Evolutionary conservation across 2,113 vertebrate genomes (phyloP).

Genomic region (Bettongia penicillata): DNA sequence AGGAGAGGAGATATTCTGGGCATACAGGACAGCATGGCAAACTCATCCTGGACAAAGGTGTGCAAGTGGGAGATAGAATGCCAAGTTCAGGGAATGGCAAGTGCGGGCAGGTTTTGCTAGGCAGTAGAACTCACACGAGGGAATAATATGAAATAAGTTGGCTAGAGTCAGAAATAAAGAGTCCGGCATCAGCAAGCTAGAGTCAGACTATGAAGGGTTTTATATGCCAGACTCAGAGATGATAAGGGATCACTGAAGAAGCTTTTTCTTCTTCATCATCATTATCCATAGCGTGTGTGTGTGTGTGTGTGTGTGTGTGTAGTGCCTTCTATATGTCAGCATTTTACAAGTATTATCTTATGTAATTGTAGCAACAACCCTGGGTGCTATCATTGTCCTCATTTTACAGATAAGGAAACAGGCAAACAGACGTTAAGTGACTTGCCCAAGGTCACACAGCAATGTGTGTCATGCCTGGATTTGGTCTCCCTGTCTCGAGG

Average conservation of each 20-base stretch:
- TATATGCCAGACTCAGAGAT: not conserved
- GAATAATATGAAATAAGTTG: not conserved
- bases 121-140: not conserved
- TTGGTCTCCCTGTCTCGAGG: not conserved
- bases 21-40: not conserved
- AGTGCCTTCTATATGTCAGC: not conserved
- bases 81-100: not conserved
- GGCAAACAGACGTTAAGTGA: not conserved
- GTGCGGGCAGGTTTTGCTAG: not conserved
- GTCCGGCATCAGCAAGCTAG: not conserved
- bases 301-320: no score
- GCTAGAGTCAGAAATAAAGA: no score
- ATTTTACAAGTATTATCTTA: not conserved
- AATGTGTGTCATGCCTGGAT: not conserved
- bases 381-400: not conserved
- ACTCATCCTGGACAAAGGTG: not conserved
- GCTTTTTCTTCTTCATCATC: not conserved
- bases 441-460: not conserved
- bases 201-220: not conserved
- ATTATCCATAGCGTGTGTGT: not conserved
- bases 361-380: not conserved
- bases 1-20: not conserved
- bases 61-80: not conserved
- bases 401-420: not conserved
- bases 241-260: not conserved